phyloP scores from a whole-genome alignment of 1,140 invertebrate genomes.

The Euura lappo region DNA sequence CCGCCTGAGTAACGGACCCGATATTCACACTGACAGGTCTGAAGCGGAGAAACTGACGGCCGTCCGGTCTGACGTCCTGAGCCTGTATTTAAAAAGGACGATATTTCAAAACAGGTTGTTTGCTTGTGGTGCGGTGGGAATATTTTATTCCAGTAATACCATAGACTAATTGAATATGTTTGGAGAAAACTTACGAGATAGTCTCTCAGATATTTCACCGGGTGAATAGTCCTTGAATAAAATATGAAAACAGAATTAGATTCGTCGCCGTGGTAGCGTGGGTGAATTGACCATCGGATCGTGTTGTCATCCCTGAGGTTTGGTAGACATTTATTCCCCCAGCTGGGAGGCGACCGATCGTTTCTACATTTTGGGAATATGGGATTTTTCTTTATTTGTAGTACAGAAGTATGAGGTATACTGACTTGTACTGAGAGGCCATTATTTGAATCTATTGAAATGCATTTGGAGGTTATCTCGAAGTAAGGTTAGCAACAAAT shows the following conservation, averaged over 20 bases:
- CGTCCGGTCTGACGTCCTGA: slow-evolving; percentile 68
- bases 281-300: too few species aligned
- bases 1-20: slow-evolving; percentile 71
- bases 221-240: slow-evolving; percentile 66
- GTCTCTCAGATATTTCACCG: slow-evolving; percentile 68
- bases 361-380: neutral
- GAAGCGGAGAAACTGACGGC: slow-evolving; percentile 68
- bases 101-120: too few species aligned
- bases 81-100: slow-evolving; percentile 36
- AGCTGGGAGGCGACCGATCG: too few species aligned
- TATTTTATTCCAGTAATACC: too few species aligned
- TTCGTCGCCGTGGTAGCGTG: neutral
- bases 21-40: slow-evolving; percentile 66
- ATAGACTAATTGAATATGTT: neutral
- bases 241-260: slow-evolving; percentile 17
- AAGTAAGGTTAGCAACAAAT: neutral
- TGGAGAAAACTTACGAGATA: slow-evolving; percentile 58
- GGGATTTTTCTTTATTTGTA: neutral
- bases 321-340: too few species aligned
- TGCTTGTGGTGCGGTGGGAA: too few species aligned
- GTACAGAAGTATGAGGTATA: neutral
- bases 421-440: slow-evolving; percentile 36
- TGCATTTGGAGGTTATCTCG: neutral
- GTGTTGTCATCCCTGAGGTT: too few species aligned
- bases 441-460: slow-evolving; percentile 15